phyloP scores from a whole-genome alignment of 2,113 vertebrate genomes.

The Galemys pyrenaicus region DNA sequence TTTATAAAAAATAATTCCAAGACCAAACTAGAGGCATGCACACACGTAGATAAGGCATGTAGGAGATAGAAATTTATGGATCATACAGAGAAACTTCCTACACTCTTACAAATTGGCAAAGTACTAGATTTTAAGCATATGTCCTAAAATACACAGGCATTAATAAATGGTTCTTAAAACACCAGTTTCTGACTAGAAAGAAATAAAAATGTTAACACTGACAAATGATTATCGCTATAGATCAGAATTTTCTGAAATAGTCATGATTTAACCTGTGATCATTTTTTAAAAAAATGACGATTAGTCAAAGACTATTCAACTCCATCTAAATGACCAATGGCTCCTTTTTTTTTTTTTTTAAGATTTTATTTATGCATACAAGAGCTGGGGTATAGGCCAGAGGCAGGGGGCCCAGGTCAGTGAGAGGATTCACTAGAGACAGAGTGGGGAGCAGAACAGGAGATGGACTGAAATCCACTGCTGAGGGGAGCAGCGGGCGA shows the following conservation, averaged over 20 bases:
- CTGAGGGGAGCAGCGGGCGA: too few species aligned
- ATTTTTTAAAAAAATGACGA: background rate
- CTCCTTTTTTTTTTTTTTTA: too few species aligned
- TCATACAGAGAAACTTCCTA: background rate
- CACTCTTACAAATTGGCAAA: background rate
- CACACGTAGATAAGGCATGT: slow-evolving; percentile 50
- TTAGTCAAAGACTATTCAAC: slow-evolving; percentile 30
- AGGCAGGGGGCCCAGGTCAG: too few species aligned
- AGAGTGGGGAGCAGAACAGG: too few species aligned
- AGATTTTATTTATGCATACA: too few species aligned
- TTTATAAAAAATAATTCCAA: slow-evolving; percentile 58
- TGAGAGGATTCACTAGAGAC: too few species aligned
- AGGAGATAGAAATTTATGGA: background rate
- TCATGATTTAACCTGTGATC: background rate
- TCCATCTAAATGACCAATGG: background rate
- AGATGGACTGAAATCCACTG: too few species aligned
- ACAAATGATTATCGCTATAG: background rate
- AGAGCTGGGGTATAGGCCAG: too few species aligned
- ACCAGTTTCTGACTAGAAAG: background rate
- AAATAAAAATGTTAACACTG: slow-evolving; percentile 21
- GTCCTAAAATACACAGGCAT: background rate
- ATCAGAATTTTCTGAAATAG: slow-evolving; percentile 24
- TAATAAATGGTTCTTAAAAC: slow-evolving; percentile 43
- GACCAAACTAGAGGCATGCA: background rate
- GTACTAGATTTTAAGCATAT: slow-evolving; percentile 27